Conservation (phyloP, 2,797 vertebrate genomes). For the Centropyge bicolor region DNA sequence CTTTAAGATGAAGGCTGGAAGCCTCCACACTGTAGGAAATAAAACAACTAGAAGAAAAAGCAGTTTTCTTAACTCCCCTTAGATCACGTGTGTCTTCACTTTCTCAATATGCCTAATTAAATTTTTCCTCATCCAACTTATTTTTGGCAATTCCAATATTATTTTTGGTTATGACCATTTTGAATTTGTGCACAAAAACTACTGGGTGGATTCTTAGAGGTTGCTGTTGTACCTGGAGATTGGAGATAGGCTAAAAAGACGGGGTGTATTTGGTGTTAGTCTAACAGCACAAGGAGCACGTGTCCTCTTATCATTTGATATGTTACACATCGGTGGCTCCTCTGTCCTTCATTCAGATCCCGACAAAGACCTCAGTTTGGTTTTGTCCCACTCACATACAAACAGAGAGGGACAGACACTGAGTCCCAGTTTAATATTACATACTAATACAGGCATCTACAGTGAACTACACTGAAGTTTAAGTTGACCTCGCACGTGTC, state of each 20-base stretch:
- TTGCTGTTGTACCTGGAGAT: conserved; percentile 16
- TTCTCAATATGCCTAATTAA: neutral
- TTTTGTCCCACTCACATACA: conserved; percentile 23
- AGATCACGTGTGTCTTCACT: neutral
- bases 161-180: neutral
- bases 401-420: conserved; percentile 1
- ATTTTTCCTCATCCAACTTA: neutral
- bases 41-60: neutral
- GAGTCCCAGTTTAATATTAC: neutral
- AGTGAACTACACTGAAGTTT: neutral
- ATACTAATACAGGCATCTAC: neutral
- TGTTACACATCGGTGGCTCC: conserved; percentile 32
- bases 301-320: conserved; percentile 46
- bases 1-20: neutral
- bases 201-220: neutral
- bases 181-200: neutral
- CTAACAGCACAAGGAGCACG: neutral
- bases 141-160: neutral
- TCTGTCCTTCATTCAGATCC: conserved; percentile 26
- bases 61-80: neutral
- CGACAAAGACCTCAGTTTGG: conserved; percentile 48
- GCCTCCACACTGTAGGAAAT: neutral
- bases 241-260: conserved; percentile 11
- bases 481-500: neutral
- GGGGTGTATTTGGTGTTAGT: neutral